A percentile compares a stretch with the other conserved stretches of the same genome.
Conservation (phyloP, 2,888 invertebrate species). For the Trachelus stipa region DNA sequence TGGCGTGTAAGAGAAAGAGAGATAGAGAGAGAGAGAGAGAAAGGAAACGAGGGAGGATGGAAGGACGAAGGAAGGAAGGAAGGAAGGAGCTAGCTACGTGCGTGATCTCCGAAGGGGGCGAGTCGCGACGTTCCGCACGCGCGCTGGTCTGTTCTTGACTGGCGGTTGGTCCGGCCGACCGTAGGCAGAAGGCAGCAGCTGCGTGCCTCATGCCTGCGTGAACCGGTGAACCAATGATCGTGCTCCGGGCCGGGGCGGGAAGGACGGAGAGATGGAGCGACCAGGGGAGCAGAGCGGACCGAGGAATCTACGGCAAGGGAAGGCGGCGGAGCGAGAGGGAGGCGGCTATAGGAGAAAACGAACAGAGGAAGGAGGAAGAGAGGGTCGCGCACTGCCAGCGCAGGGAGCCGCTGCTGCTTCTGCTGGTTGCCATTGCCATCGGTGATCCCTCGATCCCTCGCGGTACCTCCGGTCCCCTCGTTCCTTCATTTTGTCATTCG, state of each 20-base stretch:
- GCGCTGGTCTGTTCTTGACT: slow-evolving; percentile 11
- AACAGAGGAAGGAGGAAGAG: slow-evolving; percentile 18
- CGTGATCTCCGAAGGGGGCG: slow-evolving; percentile 1
- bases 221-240: slow-evolving; percentile 63
- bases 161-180: slow-evolving; percentile 14
- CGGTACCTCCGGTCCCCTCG: too few relatives aligned
- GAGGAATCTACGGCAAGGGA: slow-evolving; percentile 28
- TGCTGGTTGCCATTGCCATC: neutral
- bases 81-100: slow-evolving; percentile 38
- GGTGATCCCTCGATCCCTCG: neutral
- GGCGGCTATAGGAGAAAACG: slow-evolving; percentile 20
- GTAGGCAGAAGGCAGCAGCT: slow-evolving; percentile 42
- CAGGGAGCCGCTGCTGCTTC: neutral
- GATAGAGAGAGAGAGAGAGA: slow-evolving; percentile 2
- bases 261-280: slow-evolving; percentile 16
- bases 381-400: slow-evolving; percentile 24
- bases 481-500: too few relatives aligned
- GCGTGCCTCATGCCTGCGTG: slow-evolving; percentile 57
- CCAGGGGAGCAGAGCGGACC: slow-evolving; percentile 34
- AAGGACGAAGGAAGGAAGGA: slow-evolving; percentile 13
- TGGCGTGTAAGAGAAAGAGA: slow-evolving; percentile 3
- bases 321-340: slow-evolving; percentile 38
- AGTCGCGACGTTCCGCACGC: slow-evolving; percentile 11
- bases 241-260: slow-evolving; percentile 39
- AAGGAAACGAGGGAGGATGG: slow-evolving; percentile 1